These are phyloP conservation scores for Lithobates pipiens DNA, from an alignment of 2,797 vertebrate species.

Conservation along the genomic window DNA sequence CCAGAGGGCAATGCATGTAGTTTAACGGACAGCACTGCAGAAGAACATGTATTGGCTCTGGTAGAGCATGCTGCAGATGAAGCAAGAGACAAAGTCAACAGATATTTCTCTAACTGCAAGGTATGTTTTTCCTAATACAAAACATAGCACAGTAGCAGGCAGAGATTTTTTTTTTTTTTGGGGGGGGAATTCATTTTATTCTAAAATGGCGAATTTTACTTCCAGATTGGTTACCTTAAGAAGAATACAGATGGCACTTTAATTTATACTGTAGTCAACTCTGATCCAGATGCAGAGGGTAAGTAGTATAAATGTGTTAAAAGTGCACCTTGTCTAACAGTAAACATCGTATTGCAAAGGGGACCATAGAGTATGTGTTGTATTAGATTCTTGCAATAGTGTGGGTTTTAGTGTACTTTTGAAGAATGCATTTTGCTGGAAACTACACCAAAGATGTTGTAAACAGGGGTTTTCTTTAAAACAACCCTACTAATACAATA, in stretches of 20 bases:
- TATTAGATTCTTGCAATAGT: no score
- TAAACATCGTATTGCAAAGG: no score
- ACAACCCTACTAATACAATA: no score
- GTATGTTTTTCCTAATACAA: conserved; percentile 68
- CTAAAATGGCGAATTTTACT: conserved; percentile 53
- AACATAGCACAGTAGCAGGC: background rate
- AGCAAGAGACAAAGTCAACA: conserved; percentile 92
- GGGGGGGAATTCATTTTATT: background rate
- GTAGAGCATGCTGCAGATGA: conserved; percentile 98
- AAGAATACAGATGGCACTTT: conserved; percentile 87
- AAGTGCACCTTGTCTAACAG: no score
- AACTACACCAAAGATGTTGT: no score
- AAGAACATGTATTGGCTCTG: conserved; percentile 94
- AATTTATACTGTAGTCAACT: conserved; percentile 91
- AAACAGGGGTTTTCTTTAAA: no score
- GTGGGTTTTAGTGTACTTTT: no score
- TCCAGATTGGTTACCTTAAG: conserved; percentile 92
- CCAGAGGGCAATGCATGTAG: conserved; percentile 96
- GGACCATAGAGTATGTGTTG: no score
- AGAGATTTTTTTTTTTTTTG: background rate
- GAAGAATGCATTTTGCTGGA: no score
- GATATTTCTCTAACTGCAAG: conserved; percentile 92
- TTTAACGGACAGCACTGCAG: conserved; percentile 95
- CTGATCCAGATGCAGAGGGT: conserved; percentile 93
- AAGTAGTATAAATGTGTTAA: conserved; percentile 53